Evolutionary conservation across 2,113 vertebrate genomes (phyloP).

Genomic region (Rattus rattus): DNA sequence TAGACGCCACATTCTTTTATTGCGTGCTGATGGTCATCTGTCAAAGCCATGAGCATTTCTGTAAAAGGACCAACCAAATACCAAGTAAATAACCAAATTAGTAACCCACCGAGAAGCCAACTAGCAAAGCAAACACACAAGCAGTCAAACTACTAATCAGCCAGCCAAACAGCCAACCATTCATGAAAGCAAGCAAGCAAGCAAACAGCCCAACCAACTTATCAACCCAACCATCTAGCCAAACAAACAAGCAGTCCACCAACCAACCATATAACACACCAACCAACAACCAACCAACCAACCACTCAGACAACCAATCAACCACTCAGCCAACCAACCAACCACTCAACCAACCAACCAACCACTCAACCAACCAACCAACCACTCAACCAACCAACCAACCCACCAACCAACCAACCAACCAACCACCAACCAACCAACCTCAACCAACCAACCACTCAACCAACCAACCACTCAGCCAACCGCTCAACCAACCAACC

Average conservation of each 20-base stretch:
- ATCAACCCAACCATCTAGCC: background rate
- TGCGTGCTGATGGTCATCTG: background rate
- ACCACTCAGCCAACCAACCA: background rate
- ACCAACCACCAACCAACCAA: background rate
- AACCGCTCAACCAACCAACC: background rate
- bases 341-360: background rate
- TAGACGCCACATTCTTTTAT: background rate
- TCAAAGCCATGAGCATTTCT: background rate
- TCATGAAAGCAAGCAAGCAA: background rate
- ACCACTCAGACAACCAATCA: background rate
- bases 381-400: background rate
- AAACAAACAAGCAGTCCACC: background rate
- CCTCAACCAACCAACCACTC: background rate
- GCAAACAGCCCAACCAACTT: background rate
- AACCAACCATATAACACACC: background rate
- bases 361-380: background rate
- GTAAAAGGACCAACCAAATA: background rate
- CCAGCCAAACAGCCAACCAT: background rate
- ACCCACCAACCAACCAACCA: background rate
- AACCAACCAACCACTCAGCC: background rate
- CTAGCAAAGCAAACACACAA: background rate
- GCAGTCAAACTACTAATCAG: background rate
- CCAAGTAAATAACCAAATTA: background rate
- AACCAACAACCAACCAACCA: background rate
- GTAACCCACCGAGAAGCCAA: background rate